Evolutionary conservation across 2,888 invertebrate species (phyloP).

Genomic region (Girardia tigrina): DNA sequence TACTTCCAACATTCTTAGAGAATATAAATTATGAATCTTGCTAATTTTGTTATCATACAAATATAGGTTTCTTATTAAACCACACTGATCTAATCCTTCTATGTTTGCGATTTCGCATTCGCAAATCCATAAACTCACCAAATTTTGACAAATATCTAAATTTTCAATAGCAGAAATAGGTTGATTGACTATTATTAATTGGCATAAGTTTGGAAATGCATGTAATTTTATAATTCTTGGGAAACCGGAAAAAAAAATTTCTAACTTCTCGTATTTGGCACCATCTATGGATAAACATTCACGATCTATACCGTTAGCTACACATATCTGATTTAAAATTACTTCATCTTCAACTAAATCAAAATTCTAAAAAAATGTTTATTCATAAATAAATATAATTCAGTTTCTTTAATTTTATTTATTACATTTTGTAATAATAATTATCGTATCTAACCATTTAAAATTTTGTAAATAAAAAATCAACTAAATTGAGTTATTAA

Average conservation of each 20-base stretch:
- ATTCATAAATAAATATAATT: background rate
- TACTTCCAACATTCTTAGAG: conserved; percentile 41
- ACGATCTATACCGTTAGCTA: conserved; percentile 36
- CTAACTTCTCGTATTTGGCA: conserved; percentile 39
- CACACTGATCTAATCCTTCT: conserved; percentile 42
- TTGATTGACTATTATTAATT: conserved; percentile 43
- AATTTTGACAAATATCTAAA: conserved; percentile 38
- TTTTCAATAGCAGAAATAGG: conserved; percentile 39
- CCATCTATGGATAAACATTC: conserved; percentile 32
- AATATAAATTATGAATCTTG: conserved; percentile 44
- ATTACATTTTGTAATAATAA: background rate
- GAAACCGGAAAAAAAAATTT: conserved; percentile 49
- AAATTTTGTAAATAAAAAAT: background rate
- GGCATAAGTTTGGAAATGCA: conserved; percentile 45
- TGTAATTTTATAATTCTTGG: conserved; percentile 44
- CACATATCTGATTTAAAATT: conserved; percentile 33
- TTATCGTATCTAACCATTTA: background rate
- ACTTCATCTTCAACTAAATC: conserved; percentile 24
- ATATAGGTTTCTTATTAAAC: conserved; percentile 43
- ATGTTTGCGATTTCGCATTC: conserved; percentile 42
- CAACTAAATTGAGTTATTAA: background rate
- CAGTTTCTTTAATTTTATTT: background rate
- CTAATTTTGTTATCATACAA: conserved; percentile 46
- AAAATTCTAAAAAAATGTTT: too few relatives aligned
- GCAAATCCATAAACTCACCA: conserved; percentile 40